Base-by-base conservation (phyloP, 2,797 vertebrate species). In the Chaetodon trifasciatus region DNA sequence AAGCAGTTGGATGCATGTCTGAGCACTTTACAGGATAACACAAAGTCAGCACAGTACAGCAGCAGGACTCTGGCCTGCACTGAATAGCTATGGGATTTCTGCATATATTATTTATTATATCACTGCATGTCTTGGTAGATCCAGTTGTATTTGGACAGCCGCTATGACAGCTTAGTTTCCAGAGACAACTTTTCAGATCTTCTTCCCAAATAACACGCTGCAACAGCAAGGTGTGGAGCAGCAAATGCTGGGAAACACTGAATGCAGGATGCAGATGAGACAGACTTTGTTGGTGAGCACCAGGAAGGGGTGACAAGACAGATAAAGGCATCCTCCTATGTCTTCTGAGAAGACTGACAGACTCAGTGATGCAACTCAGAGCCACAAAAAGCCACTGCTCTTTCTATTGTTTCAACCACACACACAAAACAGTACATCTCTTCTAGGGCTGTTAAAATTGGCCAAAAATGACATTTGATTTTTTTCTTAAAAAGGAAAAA, bases 1-100 rank as follows among this genome's bases (percentile, higher is more conserved):
- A 84, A 83, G 67, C 83, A 80, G 83, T 62, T 76, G 78, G 78
- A 78, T 78, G 62, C 79, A 71, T 81, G 74, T 79, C 57, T 82
- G 61, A 75, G 69, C 24, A 69, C 65, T 89, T 84, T 63, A 64
- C 60, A 70, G 60, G 17, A 71, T 23, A 71, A 76, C 72, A 72
- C 61, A 55, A 1, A 67, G 70, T 82, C 62, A 78, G 55, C 64
- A 53, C 24, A 72, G 55, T 24, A 24, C 32, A 73, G 55, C 76
- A 70, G 70, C 74, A 65, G 64, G 46, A 32, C 63, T 74, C 80
- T 60, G 47, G 70, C 58, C 52, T 44, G 46, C 60, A 62, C 42
- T 53, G n/a, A 64, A 50, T 1, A 64, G 24, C 55, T 46, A 28
- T 50, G 69, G 35, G 55, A 66, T 85, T 71, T 85, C 72, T 71